Evolutionary conservation across 2,797 vertebrate species (phyloP), one percentile per base, ranked within the genome.

Genomic region (Microctenopoma steveboyesi): DNA sequence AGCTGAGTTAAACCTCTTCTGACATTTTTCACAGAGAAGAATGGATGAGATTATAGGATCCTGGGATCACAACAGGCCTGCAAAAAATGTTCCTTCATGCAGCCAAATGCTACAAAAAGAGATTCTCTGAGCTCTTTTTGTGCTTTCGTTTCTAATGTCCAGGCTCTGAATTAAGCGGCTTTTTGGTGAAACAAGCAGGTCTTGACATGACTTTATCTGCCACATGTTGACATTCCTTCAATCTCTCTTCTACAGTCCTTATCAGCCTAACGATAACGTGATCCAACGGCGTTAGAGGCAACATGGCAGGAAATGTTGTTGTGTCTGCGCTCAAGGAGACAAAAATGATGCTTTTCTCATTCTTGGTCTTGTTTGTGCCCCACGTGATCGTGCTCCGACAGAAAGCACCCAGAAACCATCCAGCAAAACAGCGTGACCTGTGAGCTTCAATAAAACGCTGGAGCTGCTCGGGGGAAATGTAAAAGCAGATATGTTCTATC

Each of bases 201-300:
- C 78, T 64, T 63, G 76, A 82, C 83, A 53, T 42, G 87, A 88
- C 37, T 69, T 74, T 60, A 69, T 78, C 71, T 54, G 25, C 62
- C 52, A 53, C 61, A 5, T 89, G 82, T 85, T 87, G 83, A 89
- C 86, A 88, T 92, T 84, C 83, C 80, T 73, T 69, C 28, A 22
- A 7, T n/a, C 50, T 63, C 61, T 68, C 55, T 27, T 57, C 43
- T 42, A 9, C 51, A 42, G 30, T 61, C 49, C 62, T 78, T 83
- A 84, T 84, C 80, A 52, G 78, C 16, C 9, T 15, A 22, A 57
- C 57, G 25, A 35, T 43, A 67, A 13, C 52, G 64, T 69, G 64
- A 69, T 70, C 43, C 30, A 35, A 7, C 35, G 12, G 63, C 4
- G 53, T 42, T 3, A 37, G 53, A 58, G 49, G 63, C 58, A 66